phyloP scores from a whole-genome alignment of 2,888 invertebrate genomes.

The Aspidiotus rigidus region DNA sequence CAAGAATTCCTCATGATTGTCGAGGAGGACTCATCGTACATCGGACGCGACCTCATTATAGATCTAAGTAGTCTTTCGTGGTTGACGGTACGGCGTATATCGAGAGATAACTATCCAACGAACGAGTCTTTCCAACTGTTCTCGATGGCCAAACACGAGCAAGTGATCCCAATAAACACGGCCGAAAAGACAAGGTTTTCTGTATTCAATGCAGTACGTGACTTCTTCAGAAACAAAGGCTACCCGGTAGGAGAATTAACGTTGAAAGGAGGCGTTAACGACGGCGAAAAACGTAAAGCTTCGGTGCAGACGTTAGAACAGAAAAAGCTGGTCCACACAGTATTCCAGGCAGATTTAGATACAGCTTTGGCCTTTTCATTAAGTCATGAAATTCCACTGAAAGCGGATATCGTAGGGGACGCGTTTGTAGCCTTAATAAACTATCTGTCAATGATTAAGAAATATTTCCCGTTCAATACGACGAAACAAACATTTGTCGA shows the following conservation, averaged over 20 bases:
- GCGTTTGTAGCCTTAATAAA: slow-evolving; percentile 61
- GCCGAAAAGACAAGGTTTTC: background rate
- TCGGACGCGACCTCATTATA: slow-evolving; percentile 30
- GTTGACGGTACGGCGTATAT: slow-evolving; percentile 18
- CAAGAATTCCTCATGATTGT: slow-evolving; percentile 12
- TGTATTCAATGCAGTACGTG: slow-evolving; percentile 5
- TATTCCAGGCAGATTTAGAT: slow-evolving; percentile 82
- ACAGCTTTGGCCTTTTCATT: slow-evolving; percentile 74
- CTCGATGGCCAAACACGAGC: background rate
- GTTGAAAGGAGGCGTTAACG: background rate
- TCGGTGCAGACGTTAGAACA: slow-evolving; percentile 13
- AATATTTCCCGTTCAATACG: slow-evolving; percentile 67
- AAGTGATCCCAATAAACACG: background rate
- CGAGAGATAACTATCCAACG: background rate
- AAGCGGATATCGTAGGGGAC: slow-evolving; percentile 59
- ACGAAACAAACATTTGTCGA: slow-evolving; percentile 34
- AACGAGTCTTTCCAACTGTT: background rate
- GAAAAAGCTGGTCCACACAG: slow-evolving; percentile 45
- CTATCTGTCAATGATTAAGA: slow-evolving; percentile 61
- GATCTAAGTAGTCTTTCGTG: slow-evolving; percentile 18
- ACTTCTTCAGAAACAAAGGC: background rate
- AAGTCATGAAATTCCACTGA: slow-evolving; percentile 68
- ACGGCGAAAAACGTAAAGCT: background rate
- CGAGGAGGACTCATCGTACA: slow-evolving; percentile 16
- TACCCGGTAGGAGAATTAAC: background rate